These are phyloP conservation scores for Sogatella furcifera DNA, from an alignment of 1,140 invertebrate genomes.

Conservation along the genomic window DNA sequence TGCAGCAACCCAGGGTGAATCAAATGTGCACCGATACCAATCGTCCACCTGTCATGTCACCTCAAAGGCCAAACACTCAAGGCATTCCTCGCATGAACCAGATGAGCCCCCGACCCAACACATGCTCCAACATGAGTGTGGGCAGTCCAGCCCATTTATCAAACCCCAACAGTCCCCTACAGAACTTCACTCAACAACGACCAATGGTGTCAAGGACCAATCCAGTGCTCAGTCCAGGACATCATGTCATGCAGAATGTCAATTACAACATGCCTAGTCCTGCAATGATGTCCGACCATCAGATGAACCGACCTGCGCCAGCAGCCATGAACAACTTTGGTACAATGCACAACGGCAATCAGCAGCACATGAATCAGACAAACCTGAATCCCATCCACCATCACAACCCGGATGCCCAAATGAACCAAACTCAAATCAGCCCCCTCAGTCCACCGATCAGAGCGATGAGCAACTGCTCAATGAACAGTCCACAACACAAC, in stretches of 20 bases:
- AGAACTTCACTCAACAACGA: no score
- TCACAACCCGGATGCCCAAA: not conserved
- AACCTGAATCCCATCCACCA: not conserved
- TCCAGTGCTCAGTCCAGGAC: no score
- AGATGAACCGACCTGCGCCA: not conserved
- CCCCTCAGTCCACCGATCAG: not conserved
- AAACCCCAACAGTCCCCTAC: no score
- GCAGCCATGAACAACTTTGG: not conserved
- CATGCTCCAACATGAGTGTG: no score
- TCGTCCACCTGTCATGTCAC: no score
- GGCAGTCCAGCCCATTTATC: no score
- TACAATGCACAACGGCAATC: not conserved
- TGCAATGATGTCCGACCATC: no score
- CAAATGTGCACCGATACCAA: not conserved
- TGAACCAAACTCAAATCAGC: not conserved
- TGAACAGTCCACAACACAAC: not conserved
- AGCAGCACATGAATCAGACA: not conserved
- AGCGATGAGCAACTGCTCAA: not conserved
- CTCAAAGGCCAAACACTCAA: no score
- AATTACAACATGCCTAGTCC: no score
- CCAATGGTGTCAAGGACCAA: no score
- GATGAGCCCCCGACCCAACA: not conserved
- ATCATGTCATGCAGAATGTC: no score
- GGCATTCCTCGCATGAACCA: conserved; percentile 2
- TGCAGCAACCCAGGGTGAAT: not conserved